Base-by-base conservation (phyloP, 2,113 vertebrate genomes). In the Thalassarche chlororhynchos region DNA sequence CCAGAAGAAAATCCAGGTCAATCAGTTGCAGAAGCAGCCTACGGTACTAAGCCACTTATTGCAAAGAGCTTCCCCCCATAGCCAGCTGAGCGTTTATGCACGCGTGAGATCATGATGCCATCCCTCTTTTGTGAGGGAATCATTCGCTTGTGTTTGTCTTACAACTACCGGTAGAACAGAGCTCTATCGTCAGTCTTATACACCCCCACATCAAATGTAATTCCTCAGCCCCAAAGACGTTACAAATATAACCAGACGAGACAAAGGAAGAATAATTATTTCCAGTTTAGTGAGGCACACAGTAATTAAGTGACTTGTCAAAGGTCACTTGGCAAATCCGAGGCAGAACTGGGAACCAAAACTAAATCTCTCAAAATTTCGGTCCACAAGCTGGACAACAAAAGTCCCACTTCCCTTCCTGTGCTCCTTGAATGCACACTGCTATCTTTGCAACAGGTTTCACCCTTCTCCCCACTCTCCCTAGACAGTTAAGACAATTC, bases 271-370 rank as follows among this genome's bases (percentile, higher is more conserved):
- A 85, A 79, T 76, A 69, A 66, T 40, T 74, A 77, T 90, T 86
- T 91, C 71, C 78, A 93, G 75, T 90, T 90, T 36, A 84, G 87
- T 5, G 40, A 96, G 75, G 82, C 71, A n/a, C 77, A 51, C 54
- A 16, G 70, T 79, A 85, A 85, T 83, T 80, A 85, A 90, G 58
- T 31, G 78, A 83, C 89, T 89, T 93, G 81, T 80, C 93, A 93
- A 87, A 91, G 84, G 89, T 93, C 87, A 66, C 47, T 74, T 24
- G 32, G 68, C 64, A 87, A 93, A 91, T n/a, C 40, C 42, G 62
- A 84, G 36, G 70, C 75, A 78, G 75, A 91, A 69, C 3, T 40
- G 26, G 46, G 80, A 93, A 71, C 54, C 12, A 2, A 74, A 88
- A 79, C 29, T 17, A 36, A 58, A 78, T 55, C 55, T 69, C 78